Evolutionary conservation across 2,888 invertebrate genomes (phyloP).

Genomic region (Anagyrus pseudococci): DNA sequence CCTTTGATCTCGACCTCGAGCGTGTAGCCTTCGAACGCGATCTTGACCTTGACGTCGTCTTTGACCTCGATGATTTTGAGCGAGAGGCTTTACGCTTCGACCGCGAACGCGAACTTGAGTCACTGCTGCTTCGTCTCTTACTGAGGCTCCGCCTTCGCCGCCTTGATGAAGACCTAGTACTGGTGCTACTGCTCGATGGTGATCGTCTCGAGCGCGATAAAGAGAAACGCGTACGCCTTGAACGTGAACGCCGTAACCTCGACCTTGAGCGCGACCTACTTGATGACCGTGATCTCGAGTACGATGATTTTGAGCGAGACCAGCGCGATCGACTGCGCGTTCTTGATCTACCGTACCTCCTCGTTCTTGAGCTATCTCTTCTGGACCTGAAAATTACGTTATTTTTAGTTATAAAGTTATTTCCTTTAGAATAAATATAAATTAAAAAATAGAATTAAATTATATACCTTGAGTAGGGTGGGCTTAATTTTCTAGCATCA

Average conservation of each 20-base stretch:
- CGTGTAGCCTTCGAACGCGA: slow-evolving; percentile 50
- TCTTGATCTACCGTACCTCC: slow-evolving; percentile 55
- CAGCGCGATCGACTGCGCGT: slow-evolving; percentile 54
- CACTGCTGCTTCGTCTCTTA: slow-evolving; percentile 43
- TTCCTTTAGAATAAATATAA: slow-evolving; percentile 9
- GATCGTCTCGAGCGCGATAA: slow-evolving; percentile 50
- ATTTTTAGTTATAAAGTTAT: too few relatives aligned
- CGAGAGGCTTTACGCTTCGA: too few relatives aligned
- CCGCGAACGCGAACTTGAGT: slow-evolving; percentile 51
- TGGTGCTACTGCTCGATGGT: slow-evolving; percentile 17
- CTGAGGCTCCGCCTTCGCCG: slow-evolving; percentile 47
- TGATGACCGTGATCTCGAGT: slow-evolving; percentile 51
- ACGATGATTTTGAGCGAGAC: slow-evolving; percentile 41
- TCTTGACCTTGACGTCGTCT: slow-evolving; percentile 51
- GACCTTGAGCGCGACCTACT: slow-evolving; percentile 56
- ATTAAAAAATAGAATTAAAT: slow-evolving; percentile 1
- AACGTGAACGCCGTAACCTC: slow-evolving; percentile 43
- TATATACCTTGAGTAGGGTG: slow-evolving; percentile 49
- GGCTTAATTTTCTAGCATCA: slow-evolving; percentile 51
- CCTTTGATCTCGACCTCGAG: slow-evolving; percentile 50
- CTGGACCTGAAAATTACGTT: slow-evolving; percentile 46
- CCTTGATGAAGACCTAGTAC: slow-evolving; percentile 44
- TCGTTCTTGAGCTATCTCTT: slow-evolving; percentile 52
- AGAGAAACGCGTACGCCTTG: slow-evolving; percentile 46
- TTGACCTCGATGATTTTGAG: too few relatives aligned